These are phyloP conservation scores for Anorthoa munda DNA, from an alignment of 2,888 invertebrate species.

Conservation along the genomic window DNA sequence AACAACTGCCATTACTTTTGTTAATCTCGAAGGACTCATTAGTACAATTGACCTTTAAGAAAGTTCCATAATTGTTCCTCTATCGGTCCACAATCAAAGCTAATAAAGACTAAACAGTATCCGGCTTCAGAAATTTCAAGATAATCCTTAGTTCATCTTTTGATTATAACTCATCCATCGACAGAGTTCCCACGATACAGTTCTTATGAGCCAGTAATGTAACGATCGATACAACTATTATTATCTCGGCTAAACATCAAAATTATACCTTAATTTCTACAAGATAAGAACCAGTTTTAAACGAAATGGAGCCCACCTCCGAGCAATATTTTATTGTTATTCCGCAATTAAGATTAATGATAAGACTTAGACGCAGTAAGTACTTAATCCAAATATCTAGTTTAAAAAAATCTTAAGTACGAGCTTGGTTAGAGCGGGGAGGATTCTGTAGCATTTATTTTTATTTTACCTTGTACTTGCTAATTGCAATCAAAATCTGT, in stretches of 20 bases:
- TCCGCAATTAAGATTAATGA: slow-evolving; percentile 91
- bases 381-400: slow-evolving; percentile 90
- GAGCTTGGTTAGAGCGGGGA: slow-evolving; percentile 65
- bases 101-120: slow-evolving; percentile 62
- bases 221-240: slow-evolving; percentile 87
- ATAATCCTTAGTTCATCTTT: slow-evolving; percentile 75
- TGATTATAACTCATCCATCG: slow-evolving; percentile 85
- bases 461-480: neutral
- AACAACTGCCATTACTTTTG: neutral
- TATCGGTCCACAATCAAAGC: slow-evolving; percentile 56
- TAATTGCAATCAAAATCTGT: neutral
- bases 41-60: slow-evolving; percentile 35
- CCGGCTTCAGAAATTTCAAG: slow-evolving; percentile 54
- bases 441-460: slow-evolving; percentile 62
- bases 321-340: slow-evolving; percentile 90
- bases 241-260: slow-evolving; percentile 72
- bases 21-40: slow-evolving; percentile 12
- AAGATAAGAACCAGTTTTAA: slow-evolving; percentile 76
- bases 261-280: slow-evolving; percentile 77
- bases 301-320: slow-evolving; percentile 73
- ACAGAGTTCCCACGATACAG: slow-evolving; percentile 89
- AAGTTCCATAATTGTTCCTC: slow-evolving; percentile 30
- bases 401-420: slow-evolving; percentile 75
- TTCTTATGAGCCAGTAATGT: slow-evolving; percentile 87
- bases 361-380: slow-evolving; percentile 89